phyloP scores from a whole-genome alignment of 2,797 vertebrate species.

The Falco cherrug region DNA sequence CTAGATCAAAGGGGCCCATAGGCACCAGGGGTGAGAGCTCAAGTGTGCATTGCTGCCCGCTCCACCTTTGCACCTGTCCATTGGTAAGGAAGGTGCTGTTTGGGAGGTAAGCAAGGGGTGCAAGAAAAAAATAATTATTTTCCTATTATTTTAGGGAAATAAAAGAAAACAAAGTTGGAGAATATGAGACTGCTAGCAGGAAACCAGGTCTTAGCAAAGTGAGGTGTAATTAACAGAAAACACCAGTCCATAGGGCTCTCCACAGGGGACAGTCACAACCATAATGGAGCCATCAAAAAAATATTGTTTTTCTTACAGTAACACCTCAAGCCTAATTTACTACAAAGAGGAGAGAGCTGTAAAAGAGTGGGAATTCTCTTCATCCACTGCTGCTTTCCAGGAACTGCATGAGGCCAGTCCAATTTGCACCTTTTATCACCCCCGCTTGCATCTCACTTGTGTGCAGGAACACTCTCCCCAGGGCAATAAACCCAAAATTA shows the following conservation, averaged over 20 bases:
- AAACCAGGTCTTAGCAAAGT: slow-evolving; percentile 29
- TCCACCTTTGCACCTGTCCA: background rate
- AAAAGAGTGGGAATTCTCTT: slow-evolving; percentile 32
- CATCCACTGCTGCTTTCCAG: slow-evolving; percentile 42
- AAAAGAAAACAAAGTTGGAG: slow-evolving; percentile 21
- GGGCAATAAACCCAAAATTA: slow-evolving; percentile 62
- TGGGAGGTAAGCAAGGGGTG: background rate
- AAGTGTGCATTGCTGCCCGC: background rate
- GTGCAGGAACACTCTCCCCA: slow-evolving; percentile 28
- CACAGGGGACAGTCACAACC: slow-evolving; percentile 1
- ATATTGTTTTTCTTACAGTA: slow-evolving; percentile 61
- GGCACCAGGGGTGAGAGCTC: background rate
- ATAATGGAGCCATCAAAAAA: slow-evolving; percentile 52
- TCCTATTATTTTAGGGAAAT: slow-evolving; percentile 26
- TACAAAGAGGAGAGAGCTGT: slow-evolving; percentile 17
- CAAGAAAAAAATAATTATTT: background rate
- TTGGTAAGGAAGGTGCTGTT: background rate
- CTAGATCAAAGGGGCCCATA: background rate
- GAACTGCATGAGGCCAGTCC: slow-evolving; percentile 56
- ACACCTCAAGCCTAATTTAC: slow-evolving; percentile 55
- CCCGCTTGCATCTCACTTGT: background rate
- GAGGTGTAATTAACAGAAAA: slow-evolving; percentile 67
- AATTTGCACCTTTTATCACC: slow-evolving; percentile 70
- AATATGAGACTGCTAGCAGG: slow-evolving; percentile 38
- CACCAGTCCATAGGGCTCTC: slow-evolving; percentile 22